A percentile compares a stretch with the other conserved stretches of the same genome.
Conservation (phyloP, 2,797 vertebrate species). For the Sitta carolinensis region DNA sequence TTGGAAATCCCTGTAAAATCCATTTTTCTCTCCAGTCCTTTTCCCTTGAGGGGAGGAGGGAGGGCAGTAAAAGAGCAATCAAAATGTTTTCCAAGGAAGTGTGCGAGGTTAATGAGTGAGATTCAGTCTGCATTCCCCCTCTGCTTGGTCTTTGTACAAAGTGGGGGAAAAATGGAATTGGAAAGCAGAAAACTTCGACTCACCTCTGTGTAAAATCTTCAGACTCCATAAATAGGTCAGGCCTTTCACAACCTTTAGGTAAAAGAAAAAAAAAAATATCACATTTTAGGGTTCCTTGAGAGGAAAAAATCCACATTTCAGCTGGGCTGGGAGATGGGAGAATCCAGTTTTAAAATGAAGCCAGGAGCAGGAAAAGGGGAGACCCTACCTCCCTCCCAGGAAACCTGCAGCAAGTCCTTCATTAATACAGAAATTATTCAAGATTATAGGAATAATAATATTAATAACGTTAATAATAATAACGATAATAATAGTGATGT, state of each 20-base stretch:
- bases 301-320: neutral
- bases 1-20: too few relatives aligned
- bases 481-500: neutral
- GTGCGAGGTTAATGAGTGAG: neutral
- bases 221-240: conserved; percentile 98
- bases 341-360: accelerated
- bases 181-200: conserved; percentile 53
- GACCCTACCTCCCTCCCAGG: neutral
- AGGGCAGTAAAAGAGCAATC: neutral
- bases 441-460: too few relatives aligned
- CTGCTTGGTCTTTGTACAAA: neutral
- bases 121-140: neutral
- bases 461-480: too few relatives aligned
- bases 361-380: neutral
- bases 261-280: neutral
- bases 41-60: too few relatives aligned
- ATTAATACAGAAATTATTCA: neutral
- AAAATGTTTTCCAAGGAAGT: neutral
- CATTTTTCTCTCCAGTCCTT: too few relatives aligned
- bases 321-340: accelerated
- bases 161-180: neutral
- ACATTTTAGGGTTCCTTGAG: neutral
- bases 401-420: neutral
- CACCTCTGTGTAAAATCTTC: conserved; percentile 99
- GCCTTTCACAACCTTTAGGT: conserved; percentile 92